Evolutionary conservation across 2,888 invertebrate genomes (phyloP).

Genomic region (Limenitis camilla): DNA sequence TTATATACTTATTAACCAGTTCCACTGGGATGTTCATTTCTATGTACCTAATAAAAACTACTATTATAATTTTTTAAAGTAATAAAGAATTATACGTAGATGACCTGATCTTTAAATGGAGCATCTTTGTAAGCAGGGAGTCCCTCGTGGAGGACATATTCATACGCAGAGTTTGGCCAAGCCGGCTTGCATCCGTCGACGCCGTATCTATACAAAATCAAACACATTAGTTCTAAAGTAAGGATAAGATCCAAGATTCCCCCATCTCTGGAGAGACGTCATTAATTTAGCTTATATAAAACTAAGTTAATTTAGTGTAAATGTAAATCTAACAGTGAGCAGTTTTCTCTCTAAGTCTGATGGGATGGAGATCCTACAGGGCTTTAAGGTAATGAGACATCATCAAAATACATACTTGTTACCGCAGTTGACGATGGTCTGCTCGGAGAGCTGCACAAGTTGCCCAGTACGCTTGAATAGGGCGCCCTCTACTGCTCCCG

Average conservation of each 20-base stretch:
- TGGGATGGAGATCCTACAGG: too few species aligned
- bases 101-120: slow-evolving; percentile 40
- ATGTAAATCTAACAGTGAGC: too few species aligned
- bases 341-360: too few species aligned
- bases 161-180: slow-evolving; percentile 54
- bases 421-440: slow-evolving; percentile 57
- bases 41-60: too few species aligned
- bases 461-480: slow-evolving; percentile 44
- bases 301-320: too few species aligned
- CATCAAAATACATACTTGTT: slow-evolving; percentile 35
- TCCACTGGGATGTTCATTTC: background rate
- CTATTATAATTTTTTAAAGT: background rate
- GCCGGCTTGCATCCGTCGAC: slow-evolving; percentile 47
- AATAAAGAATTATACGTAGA: background rate
- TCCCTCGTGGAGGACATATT: slow-evolving; percentile 46
- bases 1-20: background rate
- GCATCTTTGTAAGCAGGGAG: slow-evolving; percentile 46
- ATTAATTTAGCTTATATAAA: too few species aligned
- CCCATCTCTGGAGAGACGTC: too few species aligned
- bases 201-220: slow-evolving; percentile 36
- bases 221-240: background rate
- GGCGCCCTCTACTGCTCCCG: slow-evolving; percentile 59
- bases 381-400: background rate
- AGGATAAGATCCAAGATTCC: too few species aligned
- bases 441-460: slow-evolving; percentile 52